Conservation (phyloP, 2,797 vertebrate genomes). For the Pteronotus mesoamericanus region DNA sequence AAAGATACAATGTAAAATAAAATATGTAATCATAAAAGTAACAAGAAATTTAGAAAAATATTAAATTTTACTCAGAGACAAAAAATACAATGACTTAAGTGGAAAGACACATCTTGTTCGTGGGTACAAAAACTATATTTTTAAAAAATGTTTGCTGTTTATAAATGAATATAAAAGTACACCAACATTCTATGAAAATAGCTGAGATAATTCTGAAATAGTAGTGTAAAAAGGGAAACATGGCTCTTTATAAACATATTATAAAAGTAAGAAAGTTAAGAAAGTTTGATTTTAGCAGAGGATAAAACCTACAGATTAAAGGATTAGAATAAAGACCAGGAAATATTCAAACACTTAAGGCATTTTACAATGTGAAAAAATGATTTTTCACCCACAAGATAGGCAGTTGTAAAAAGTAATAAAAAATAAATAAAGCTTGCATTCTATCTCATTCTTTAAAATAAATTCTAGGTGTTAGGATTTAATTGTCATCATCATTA, state of each 20-base stretch:
- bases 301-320: not conserved
- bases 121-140: not conserved
- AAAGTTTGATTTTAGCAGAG: not conserved
- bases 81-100: not conserved
- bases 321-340: not conserved
- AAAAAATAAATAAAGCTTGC: not conserved
- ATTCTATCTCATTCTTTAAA: not conserved
- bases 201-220: not conserved
- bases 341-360: not conserved
- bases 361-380: not conserved
- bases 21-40: not conserved
- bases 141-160: not conserved
- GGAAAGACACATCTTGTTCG: not conserved
- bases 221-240: not conserved
- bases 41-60: not conserved
- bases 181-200: not conserved
- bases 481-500: not conserved
- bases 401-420: not conserved
- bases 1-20: not conserved
- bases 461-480: not conserved
- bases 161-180: not conserved
- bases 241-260: not conserved
- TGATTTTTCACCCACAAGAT: not conserved
- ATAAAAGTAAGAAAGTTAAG: not conserved
- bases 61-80: not conserved